These are phyloP conservation scores for Labeo calbasu DNA, from an alignment of 2,797 vertebrate species.

Conservation along the genomic window DNA sequence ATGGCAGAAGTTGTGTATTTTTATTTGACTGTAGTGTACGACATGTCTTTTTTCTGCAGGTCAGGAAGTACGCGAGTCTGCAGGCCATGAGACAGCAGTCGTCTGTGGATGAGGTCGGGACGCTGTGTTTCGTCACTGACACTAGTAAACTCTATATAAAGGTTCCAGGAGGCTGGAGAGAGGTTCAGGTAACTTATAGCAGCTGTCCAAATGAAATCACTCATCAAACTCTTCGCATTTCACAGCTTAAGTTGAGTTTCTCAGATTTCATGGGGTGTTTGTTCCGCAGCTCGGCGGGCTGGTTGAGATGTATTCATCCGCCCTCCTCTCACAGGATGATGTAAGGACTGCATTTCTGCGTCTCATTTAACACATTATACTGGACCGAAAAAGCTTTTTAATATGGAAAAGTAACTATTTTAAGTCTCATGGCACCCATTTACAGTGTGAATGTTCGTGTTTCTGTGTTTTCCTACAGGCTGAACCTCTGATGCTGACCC, in stretches of 20 bases:
- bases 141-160: constrained; percentile 88
- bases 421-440: not conserved
- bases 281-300: constrained; percentile 86
- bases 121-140: constrained; percentile 81
- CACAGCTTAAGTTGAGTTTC: not conserved
- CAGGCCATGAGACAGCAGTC: constrained; percentile 85
- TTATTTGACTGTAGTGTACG: not conserved
- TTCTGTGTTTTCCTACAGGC: constrained; percentile 34
- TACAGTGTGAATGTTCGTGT: not conserved
- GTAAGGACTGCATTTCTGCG: constrained; percentile 62
- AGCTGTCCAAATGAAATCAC: not conserved
- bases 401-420: not conserved
- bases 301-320: constrained; percentile 76
- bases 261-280: not conserved
- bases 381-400: not conserved
- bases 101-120: constrained; percentile 81
- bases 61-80: constrained; percentile 80
- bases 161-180: constrained; percentile 91
- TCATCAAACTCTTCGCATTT: not conserved
- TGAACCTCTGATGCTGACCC: constrained; percentile 39
- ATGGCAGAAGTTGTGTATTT: no score
- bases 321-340: constrained; percentile 77
- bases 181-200: constrained; percentile 82
- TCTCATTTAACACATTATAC: not conserved
- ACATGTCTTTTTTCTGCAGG: constrained; percentile 68